phyloP scores from a whole-genome alignment of 2,888 invertebrate genomes.

The Schizaphis graminum region DNA sequence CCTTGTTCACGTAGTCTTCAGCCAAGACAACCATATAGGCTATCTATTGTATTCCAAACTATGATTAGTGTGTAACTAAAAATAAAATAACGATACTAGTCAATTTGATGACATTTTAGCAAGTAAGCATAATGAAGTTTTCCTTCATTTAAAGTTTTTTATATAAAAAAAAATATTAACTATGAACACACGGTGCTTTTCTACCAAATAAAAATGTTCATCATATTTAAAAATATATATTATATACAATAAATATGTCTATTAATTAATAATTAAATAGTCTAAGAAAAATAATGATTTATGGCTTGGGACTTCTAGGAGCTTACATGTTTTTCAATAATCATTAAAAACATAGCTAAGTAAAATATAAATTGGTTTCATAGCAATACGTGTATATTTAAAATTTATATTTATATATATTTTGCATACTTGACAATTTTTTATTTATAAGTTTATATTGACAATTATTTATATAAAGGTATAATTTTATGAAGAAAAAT shows the following conservation, averaged over 20 bases:
- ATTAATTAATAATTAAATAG: not conserved
- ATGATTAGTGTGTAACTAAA: conserved; percentile 27
- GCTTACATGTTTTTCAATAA: no score
- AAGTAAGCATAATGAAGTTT: conserved; percentile 25
- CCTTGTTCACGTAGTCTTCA: not conserved
- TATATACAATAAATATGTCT: not conserved
- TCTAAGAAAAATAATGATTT: not conserved
- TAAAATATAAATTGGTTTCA: no score
- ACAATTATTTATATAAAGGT: no score
- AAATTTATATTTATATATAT: no score
- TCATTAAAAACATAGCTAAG: no score
- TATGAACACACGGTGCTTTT: not conserved
- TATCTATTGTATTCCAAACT: conserved; percentile 39
- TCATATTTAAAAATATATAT: not conserved
- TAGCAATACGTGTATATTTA: no score
- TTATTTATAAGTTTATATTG: no score
- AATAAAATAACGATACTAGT: conserved; percentile 38
- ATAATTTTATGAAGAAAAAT: no score
- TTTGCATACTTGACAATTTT: no score
- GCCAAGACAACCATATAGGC: not conserved
- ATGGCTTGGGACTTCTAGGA: not conserved
- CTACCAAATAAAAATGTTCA: not conserved
- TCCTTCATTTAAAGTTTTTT: not conserved
- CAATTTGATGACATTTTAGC: conserved; percentile 19
- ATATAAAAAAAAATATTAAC: not conserved